Evolutionary conservation across 92 coral and sea anemone genomes (phyloP), one percentile per base, ranked within the genome.

Genomic region (Porites cylindrica): DNA sequence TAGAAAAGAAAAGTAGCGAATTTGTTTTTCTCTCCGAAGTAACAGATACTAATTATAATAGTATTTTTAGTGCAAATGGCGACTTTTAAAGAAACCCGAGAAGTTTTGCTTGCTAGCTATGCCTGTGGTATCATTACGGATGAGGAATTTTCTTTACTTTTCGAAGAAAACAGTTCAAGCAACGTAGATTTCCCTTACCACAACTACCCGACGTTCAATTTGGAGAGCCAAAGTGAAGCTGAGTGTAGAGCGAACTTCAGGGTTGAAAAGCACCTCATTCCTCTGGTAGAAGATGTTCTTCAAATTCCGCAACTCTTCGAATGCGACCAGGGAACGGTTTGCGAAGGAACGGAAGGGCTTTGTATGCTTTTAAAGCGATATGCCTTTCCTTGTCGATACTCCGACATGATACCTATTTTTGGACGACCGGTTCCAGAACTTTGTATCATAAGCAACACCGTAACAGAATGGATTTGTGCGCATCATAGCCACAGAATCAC

Each of bases 171-270:
- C 80, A 72, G 75, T 29, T 90, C 84, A 29, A 81, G 32, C 54
- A 86, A 86, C 58, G 73, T 88, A 13, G 80, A 75, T 51, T 90
- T 80, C 86, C 90, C 91, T 2, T 72, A 76, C 60, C n/a, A 81
- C 29, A 63, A 72, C 87, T 90, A 90, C 66, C 84, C 66, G 61
- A 20, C 11, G 8, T 72, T 90, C 69, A 79, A 79, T 19, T 51
- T 85, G 24, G 85, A 71, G 21, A 64, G 13, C 75, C 82, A 87
- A 24, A 79, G 83, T 50, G 88, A 61, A 51, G 79, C 90, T 10
- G 88, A 90, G 79, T 85, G 93, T 67, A 85, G 69, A 43, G 86
- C 86, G 24, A 76, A 90, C 68, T 84, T 90, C 51, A 81, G 93
- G 63, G 67, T 79, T 16, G 90, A 78, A 75, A 90, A 85, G 80